Conservation (phyloP, 2,113 vertebrate species). For the Geococcyx californianus region DNA sequence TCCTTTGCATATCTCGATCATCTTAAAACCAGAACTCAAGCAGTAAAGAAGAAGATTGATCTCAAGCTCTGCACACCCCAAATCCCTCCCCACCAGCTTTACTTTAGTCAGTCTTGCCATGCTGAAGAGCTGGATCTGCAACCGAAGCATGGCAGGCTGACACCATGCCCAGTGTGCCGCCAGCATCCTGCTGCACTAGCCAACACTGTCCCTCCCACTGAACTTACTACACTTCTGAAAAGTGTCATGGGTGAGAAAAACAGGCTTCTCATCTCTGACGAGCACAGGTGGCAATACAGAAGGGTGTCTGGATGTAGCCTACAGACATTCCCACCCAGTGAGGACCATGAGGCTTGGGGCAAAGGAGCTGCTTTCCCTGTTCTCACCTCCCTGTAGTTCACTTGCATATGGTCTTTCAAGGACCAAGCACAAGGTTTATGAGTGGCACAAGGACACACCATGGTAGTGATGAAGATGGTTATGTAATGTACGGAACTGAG, state of each 20-base stretch:
- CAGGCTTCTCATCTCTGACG: neutral
- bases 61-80: neutral
- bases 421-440: neutral
- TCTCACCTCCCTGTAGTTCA: neutral
- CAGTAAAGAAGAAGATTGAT: neutral
- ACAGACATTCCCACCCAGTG: neutral
- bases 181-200: neutral
- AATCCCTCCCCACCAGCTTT: neutral
- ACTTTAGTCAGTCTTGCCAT: fast-evolving
- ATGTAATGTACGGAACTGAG: neutral
- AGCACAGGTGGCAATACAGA: neutral
- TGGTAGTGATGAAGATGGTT: neutral
- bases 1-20: neutral
- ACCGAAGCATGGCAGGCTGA: neutral
- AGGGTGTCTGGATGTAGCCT: neutral
- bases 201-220: neutral
- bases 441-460: neutral
- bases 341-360: neutral
- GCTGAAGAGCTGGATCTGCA: neutral
- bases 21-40: neutral
- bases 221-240: neutral
- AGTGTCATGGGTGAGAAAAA: neutral
- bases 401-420: neutral
- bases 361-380: fast-evolving
- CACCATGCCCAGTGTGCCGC: neutral